Evolutionary conservation across 2,797 vertebrate genomes (phyloP), one percentile per base, ranked within the genome.

Genomic region (Poecilia velifera): DNA sequence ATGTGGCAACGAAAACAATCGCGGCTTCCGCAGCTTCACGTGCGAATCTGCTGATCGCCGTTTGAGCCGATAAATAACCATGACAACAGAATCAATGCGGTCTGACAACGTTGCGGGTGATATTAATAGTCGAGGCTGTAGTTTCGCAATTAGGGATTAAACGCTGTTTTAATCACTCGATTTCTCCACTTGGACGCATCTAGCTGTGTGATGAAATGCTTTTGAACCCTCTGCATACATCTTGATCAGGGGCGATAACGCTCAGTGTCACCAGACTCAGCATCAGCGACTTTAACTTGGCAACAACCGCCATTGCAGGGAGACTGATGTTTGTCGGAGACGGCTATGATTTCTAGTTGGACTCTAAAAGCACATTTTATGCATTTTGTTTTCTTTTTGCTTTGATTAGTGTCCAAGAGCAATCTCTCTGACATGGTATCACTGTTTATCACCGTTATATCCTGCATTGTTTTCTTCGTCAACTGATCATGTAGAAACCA

Each of bases 81-180:
- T 57, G 31, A 74, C 73, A 41, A 55, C 51, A 55, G 49, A 13
- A 53, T 74, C 47, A n/a, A 53, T 74, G 51, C 36, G 6, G 6
- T 39, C 73, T n/a, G 68, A 71, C 68, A 70, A n/a, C 22, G 13
- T 43, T 7, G 12, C 13, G 25, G 6, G 68, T 28, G 16, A 71
- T 46, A 71, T 71, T 46, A 14, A 71, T 45, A 25, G 25, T 46
- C 16, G 2, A 28, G 45, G 45, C 41, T 71, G 41, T 71, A 16
- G 68, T 71, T 28, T 71, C 13, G 14, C 68, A 71, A 71, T 71
- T 71, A 71, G 28, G 68, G 25, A 71, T 71, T 71, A 71, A 71
- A 71, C 28, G 41, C n/a, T 7, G 43, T 71, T 71, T 71, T 71
- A 46, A 71, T 71, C 45, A 46, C 68, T 46, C 12, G 2, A 16